These are phyloP conservation scores for Taphrorychus bicolor DNA, from an alignment of 2,888 invertebrate species.

Conservation along the genomic window DNA sequence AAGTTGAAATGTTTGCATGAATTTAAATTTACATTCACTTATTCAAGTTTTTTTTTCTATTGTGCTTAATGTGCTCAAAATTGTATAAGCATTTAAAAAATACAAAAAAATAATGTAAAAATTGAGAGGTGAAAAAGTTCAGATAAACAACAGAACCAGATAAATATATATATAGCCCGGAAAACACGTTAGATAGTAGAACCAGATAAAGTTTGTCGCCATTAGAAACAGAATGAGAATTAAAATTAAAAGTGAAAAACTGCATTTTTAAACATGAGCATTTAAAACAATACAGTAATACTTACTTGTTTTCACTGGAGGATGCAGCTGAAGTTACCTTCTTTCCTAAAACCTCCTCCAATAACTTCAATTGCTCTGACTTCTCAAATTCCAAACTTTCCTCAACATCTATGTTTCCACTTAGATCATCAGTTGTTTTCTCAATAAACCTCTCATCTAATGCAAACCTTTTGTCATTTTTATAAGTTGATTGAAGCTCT, in stretches of 20 bases:
- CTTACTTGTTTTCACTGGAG: not conserved
- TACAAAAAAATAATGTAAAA: no score
- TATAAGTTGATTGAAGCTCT: conserved; percentile 74
- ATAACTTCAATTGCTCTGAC: conserved; percentile 61
- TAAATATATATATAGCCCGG: no score
- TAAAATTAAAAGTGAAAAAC: not conserved
- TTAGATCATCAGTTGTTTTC: conserved; percentile 49
- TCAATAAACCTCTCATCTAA: conserved; percentile 78
- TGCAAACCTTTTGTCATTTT: conserved; percentile 78
- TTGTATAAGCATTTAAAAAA: no score
- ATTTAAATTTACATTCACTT: no score
- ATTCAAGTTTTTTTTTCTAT: no score
- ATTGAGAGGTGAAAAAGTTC: no score
- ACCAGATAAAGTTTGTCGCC: no score
- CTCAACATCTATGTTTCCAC: not conserved
- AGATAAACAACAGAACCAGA: no score
- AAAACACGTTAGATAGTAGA: no score
- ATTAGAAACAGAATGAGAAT: not conserved
- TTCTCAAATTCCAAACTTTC: conserved; percentile 53
- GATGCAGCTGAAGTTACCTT: conserved; percentile 41
- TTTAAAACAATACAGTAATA: not conserved
- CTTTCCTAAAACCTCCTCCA: conserved; percentile 59
- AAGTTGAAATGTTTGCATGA: no score
- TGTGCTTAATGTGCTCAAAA: no score
- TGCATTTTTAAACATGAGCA: not conserved